These are phyloP conservation scores for Lycaon pictus DNA, from an alignment of 2,113 vertebrate species.

Conservation along the genomic window DNA sequence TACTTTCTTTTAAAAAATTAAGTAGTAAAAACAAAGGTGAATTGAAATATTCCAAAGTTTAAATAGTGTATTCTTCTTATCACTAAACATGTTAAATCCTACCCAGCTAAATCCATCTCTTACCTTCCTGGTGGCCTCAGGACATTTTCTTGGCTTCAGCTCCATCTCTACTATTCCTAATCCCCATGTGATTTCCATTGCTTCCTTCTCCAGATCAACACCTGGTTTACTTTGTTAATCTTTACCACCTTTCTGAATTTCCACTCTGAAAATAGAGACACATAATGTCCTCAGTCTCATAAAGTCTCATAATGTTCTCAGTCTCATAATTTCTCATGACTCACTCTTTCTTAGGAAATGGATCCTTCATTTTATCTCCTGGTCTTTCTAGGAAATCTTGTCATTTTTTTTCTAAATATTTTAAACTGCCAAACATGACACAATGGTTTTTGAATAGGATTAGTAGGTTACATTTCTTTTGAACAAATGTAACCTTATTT, in stretches of 20 bases:
- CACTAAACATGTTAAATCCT: background rate
- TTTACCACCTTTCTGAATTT: background rate
- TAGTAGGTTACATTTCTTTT: background rate
- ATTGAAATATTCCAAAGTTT: background rate
- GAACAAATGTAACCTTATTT: background rate
- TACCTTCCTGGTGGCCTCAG: fast-evolving
- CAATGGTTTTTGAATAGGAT: background rate
- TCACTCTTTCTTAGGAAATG: background rate
- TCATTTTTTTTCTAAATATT: background rate
- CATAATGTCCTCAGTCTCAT: background rate
- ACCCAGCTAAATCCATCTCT: background rate
- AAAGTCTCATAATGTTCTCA: background rate
- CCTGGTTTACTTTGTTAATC: background rate
- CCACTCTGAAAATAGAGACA: background rate
- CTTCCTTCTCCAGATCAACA: background rate
- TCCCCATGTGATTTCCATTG: background rate
- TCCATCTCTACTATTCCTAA: too few relatives aligned
- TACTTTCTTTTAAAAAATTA: constrained; percentile 5
- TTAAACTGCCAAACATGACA: background rate
- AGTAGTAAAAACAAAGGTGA: background rate
- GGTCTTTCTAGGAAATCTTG: background rate
- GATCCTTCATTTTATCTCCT: background rate
- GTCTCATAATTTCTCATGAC: background rate
- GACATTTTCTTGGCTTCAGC: background rate
- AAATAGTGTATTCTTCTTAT: background rate